These are phyloP conservation scores for Penaeus chinensis DNA, from an alignment of 1,140 invertebrate species.

Conservation along the genomic window DNA sequence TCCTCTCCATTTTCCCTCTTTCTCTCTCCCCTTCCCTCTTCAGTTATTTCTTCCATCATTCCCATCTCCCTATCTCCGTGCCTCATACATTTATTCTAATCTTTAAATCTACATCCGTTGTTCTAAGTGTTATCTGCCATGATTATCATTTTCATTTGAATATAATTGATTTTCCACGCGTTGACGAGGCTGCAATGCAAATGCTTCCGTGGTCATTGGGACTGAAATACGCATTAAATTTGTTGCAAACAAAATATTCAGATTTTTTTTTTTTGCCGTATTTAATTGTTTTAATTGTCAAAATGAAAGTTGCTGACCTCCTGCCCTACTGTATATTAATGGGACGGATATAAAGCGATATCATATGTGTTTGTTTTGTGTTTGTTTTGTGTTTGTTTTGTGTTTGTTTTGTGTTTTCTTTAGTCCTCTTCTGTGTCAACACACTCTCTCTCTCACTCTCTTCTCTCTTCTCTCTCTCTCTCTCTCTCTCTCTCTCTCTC, in stretches of 20 bases:
- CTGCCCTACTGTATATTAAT: too few species aligned
- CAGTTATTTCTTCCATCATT: background rate
- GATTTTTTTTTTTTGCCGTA: background rate
- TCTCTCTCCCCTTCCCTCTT: background rate
- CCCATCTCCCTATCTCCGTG: background rate
- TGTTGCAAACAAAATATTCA: background rate
- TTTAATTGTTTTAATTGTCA: background rate
- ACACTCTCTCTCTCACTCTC: background rate
- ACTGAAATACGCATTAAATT: too few species aligned
- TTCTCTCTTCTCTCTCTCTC: background rate
- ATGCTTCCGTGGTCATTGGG: too few species aligned
- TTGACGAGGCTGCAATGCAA: too few species aligned
- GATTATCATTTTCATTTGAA: too few species aligned
- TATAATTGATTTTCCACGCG: too few species aligned
- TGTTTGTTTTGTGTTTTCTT: background rate
- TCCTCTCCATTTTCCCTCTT: background rate
- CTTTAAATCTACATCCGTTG: background rate
- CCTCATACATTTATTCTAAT: too few species aligned
- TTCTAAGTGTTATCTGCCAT: background rate
- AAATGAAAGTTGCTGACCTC: too few species aligned
- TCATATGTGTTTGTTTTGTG: too few species aligned
- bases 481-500: constrained; percentile 12
- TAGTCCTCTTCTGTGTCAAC: background rate
- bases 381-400: background rate
- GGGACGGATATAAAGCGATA: too few species aligned